These are phyloP conservation scores for Nannobrachium achirus DNA, from an alignment of 2,113 vertebrate species.

Conservation along the genomic window DNA sequence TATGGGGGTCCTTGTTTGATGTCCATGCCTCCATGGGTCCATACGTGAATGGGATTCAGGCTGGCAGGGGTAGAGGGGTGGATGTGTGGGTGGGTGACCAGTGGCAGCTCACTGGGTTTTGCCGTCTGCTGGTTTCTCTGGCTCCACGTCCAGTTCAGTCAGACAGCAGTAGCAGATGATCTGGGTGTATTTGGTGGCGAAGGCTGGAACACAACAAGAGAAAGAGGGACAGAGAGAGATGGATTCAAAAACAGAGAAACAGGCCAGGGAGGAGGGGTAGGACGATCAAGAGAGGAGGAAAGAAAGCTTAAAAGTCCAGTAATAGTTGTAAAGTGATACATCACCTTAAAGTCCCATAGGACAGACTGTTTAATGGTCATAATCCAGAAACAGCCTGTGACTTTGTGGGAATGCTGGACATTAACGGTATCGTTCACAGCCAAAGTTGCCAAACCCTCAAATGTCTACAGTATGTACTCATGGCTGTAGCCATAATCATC, in stretches of 20 bases:
- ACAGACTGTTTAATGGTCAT: too few relatives aligned
- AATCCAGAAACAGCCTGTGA: too few relatives aligned
- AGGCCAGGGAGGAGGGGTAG: not conserved
- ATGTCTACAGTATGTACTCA: too few relatives aligned
- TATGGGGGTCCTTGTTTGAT: not conserved
- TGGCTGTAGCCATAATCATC: too few relatives aligned
- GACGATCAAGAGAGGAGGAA: conserved; percentile 2
- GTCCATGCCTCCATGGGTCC: not conserved
- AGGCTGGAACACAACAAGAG: conserved; percentile 54
- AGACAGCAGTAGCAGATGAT: conserved; percentile 82
- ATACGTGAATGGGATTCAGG: not conserved
- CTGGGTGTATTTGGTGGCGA: conserved; percentile 80
- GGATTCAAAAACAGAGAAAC: too few relatives aligned
- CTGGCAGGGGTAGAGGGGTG: not conserved
- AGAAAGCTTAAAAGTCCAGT: not conserved
- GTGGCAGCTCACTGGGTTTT: conserved; percentile 75
- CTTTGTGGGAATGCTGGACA: too few relatives aligned
- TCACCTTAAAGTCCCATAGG: too few relatives aligned
- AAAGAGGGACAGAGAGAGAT: not conserved
- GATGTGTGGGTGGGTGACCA: too few relatives aligned
- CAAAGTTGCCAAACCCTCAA: too few relatives aligned
- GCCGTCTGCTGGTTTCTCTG: conserved; percentile 47
- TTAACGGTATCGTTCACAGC: too few relatives aligned
- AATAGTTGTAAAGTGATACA: not conserved
- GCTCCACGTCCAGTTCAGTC: conserved; percentile 76